Evolutionary conservation across 2,797 vertebrate species (phyloP).

Genomic region (Pseudochirops corinnae): DNA sequence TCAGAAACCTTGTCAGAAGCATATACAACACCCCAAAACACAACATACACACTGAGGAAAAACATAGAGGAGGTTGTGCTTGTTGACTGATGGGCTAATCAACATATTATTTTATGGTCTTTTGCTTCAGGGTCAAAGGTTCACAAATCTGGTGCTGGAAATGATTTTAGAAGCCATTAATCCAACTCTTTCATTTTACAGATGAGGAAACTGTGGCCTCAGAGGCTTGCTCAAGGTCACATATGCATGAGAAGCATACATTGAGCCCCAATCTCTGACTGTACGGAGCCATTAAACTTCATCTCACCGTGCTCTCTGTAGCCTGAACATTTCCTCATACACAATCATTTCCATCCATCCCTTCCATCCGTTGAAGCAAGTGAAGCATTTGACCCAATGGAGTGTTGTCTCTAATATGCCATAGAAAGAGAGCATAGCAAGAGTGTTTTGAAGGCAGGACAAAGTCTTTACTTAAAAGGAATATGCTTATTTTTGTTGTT

Average conservation of each 20-base stretch:
- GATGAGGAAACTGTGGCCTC: not conserved
- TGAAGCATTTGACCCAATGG: conserved; percentile 16
- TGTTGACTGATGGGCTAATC: not conserved
- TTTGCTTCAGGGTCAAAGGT: not conserved
- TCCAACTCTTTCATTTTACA: not conserved
- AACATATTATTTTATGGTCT: not conserved
- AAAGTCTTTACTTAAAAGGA: conserved; percentile 33
- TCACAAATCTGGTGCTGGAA: not conserved
- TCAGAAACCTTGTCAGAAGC: not conserved
- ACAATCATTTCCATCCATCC: not conserved
- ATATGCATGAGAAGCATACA: not conserved
- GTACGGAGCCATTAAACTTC: not conserved
- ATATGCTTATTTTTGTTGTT: not conserved
- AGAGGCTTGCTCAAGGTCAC: not conserved
- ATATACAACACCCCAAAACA: not conserved
- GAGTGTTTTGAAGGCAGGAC: not conserved
- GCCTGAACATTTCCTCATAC: not conserved
- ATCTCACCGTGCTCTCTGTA: not conserved
- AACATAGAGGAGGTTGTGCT: not conserved
- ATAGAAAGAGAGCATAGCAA: not conserved
- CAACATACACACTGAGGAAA: not conserved
- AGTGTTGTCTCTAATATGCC: not conserved
- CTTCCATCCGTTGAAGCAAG: conserved; percentile 3
- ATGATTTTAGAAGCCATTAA: not conserved
- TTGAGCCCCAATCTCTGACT: not conserved